Conservation (phyloP, 2,888 invertebrate genomes). For the Hylaea fasciaria region DNA sequence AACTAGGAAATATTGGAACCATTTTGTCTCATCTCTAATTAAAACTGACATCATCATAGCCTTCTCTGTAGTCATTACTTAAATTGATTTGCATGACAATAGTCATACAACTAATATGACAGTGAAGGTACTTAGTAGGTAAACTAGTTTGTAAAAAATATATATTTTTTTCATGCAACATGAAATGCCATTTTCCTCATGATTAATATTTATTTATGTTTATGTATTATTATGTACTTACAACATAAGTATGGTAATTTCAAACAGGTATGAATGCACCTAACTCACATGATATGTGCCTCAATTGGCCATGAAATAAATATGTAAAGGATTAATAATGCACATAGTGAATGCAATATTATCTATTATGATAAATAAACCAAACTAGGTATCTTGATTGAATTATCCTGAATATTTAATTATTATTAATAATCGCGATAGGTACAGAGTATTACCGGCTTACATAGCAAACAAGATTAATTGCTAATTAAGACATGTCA, state of each 20-base stretch:
- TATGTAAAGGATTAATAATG: too few species aligned
- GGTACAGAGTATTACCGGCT: too few species aligned
- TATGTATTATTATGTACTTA: not conserved
- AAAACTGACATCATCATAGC: constrained; percentile 12
- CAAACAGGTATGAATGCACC: not conserved
- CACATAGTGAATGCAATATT: too few species aligned
- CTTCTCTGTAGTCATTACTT: not conserved
- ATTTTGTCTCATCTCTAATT: constrained; percentile 32
- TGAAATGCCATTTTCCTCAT: not conserved
- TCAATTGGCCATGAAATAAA: not conserved
- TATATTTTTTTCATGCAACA: not conserved
- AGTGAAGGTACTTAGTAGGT: not conserved
- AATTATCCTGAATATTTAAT: too few species aligned
- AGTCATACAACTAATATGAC: too few species aligned
- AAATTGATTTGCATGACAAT: not conserved
- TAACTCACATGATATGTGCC: not conserved
- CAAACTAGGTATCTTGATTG: too few species aligned
- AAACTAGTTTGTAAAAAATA: not conserved
- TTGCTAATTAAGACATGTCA: too few species aligned
- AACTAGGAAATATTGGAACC: constrained; percentile 25
- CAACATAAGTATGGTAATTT: not conserved
- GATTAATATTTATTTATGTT: not conserved
- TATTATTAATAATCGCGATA: too few species aligned
- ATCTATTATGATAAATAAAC: too few species aligned
- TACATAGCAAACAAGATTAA: too few species aligned